Evolutionary conservation across 1,140 invertebrate genomes (phyloP), one percentile per base, ranked within the genome.

Genomic region (Ganaspis sp.): DNA sequence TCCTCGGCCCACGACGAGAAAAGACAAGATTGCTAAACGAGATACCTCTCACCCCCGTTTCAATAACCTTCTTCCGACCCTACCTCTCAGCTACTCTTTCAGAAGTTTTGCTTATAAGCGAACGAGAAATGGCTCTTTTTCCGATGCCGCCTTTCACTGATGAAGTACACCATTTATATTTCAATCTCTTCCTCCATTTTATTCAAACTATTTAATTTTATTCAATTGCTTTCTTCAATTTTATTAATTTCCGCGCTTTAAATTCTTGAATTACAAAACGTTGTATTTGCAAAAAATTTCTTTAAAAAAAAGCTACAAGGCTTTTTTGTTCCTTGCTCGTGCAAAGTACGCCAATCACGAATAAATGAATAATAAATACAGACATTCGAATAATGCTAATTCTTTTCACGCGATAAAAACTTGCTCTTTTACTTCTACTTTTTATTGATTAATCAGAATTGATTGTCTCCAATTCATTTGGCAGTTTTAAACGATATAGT

Each of bases 31-130:
- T 82, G 71, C 78, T 49, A 75, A 80, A 78, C 81, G 81, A 80
- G 76, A 82, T 82, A 75, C 79, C 81, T 80, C 79, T 78, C 73
- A 80, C 75, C 58, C 79, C 81, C 77, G 75, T 82, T 82, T 82
- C 81, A 82, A 82, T 82, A 78, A 82, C 76, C 53, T 69, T 58
- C 70, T 40, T 42, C 29, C 23, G 74, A 49, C 69, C 49, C 69
- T 58, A 40, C 58, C 73, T 70, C 45, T 34, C 45, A 64, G 23
- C 58, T 29, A 64, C 58, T 29, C 58, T 64, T 64, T 29, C n/a
- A 58, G 69, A 78, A 80, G 58, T 80, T 78, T 54, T 34, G 23
- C 21, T 49, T 12, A 74, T 70, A 70, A 29, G 8, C 9, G 17
- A 69, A 69, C 3, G 23, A 26, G 40, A 73, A n/a, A 6, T 19